Base-by-base conservation (phyloP, 2,797 vertebrate genomes). In the Tokudaia muenninki region DNA sequence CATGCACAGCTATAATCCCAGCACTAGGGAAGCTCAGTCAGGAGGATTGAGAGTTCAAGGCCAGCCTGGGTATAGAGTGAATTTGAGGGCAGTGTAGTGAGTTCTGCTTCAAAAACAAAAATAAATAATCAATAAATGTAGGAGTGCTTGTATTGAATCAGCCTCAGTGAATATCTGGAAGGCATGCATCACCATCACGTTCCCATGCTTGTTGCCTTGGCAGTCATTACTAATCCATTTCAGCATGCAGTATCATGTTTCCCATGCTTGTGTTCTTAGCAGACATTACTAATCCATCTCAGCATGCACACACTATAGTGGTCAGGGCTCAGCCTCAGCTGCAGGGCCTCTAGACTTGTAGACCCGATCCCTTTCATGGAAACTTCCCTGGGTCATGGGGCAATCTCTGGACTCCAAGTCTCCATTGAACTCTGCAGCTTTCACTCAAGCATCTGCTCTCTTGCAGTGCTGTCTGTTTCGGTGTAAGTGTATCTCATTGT, bases 261-360 rank as follows among this genome's bases (percentile, higher is more conserved):
- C 59, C 59, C 8, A 24, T 61, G 22, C 59, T 11, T 57, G 55
- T 57, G 55, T 57, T 16, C 55, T 57, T 57, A 16, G 55, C 17
- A 57, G 55, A 57, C 55, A 57, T 57, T 57, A 57, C 55, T 57
- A 57, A 70, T 89, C 82, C 22, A 29, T 75, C 72, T 75, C 65
- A 34, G 34, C 44, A 29, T 70, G 31, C 0, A 1, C 11, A 22
- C 12, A 4, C 59, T 0, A 21, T 41, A 41, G 41, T 41, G 31
- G 50, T 31, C 74, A 29, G 2, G 17, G 26, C 37, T 72, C 37
- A 31, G 41, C 78, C 63, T 14, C 17, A 47, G 79, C 79, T n/a
- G 13, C 82, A 52, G 72, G 83, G 50, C 22, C 37, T 72, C 12
- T 2, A 29, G 13, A 87, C 22, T 1, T 72, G 12, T 41, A 9